Conservation (phyloP, 1,140 invertebrate genomes). For the Galleria mellonella region DNA sequence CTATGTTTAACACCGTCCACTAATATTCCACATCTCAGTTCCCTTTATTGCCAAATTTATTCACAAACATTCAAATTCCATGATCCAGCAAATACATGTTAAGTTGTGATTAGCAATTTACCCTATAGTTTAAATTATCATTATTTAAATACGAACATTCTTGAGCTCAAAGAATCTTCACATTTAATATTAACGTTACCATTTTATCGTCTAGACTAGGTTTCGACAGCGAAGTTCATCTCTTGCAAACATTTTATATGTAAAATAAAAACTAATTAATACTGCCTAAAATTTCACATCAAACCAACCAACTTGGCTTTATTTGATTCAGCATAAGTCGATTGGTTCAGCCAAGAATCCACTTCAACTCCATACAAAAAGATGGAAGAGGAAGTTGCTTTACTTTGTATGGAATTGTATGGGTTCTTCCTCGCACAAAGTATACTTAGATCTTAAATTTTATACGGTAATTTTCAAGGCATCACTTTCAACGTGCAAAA, state of each 20-base stretch:
- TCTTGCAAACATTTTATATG: not conserved
- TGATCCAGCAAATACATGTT: constrained; percentile 64
- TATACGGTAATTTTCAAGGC: constrained; percentile 24
- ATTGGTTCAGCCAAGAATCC: constrained; percentile 45
- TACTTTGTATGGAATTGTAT: constrained; percentile 51
- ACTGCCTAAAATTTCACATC: constrained; percentile 1
- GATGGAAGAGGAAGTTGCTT: constrained; percentile 69
- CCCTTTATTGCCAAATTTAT: constrained; percentile 59
- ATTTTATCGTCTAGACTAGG: constrained; percentile 23
- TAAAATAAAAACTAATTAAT: not conserved
- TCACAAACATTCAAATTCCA: constrained; percentile 35
- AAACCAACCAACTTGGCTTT: constrained; percentile 20
- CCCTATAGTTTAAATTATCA: constrained; percentile 55
- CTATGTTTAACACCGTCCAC: constrained; percentile 48
- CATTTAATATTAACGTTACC: constrained; percentile 32
- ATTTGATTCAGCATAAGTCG: constrained; percentile 15
- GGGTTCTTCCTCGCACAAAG: constrained; percentile 36
- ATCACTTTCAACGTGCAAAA: constrained; percentile 13
- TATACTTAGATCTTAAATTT: not conserved
- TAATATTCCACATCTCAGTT: constrained; percentile 25
- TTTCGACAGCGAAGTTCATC: constrained; percentile 36
- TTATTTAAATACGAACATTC: constrained; percentile 57
- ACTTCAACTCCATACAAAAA: constrained; percentile 58
- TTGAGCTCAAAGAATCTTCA: constrained; percentile 64
- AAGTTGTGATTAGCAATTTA: constrained; percentile 70